These are phyloP conservation scores for Xylocampa areola DNA, from an alignment of 2,888 invertebrate species.

Conservation along the genomic window DNA sequence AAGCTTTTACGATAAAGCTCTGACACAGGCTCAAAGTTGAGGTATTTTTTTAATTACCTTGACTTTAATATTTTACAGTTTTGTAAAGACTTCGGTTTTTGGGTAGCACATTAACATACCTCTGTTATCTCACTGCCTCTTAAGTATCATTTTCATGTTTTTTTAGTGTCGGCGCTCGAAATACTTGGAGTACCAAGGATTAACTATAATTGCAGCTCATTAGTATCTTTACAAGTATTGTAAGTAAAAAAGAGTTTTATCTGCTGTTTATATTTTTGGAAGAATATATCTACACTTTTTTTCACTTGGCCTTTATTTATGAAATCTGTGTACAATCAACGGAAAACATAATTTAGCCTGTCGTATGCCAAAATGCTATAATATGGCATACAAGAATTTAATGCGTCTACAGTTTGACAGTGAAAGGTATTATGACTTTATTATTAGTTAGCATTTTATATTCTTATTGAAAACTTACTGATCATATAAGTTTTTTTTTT, in stretches of 20 bases:
- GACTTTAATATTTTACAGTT: too few species aligned
- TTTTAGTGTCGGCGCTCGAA: constrained; percentile 24
- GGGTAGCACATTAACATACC: constrained; percentile 4
- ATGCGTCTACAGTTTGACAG: too few species aligned
- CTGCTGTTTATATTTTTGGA: constrained; percentile 4
- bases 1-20: background rate
- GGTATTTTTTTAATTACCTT: background rate
- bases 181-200: constrained; percentile 23
- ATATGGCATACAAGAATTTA: too few species aligned
- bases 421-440: too few species aligned
- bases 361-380: too few species aligned
- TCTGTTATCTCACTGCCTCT: constrained; percentile 7
- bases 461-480: too few species aligned
- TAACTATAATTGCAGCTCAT: constrained; percentile 24
- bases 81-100: background rate
- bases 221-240: constrained; percentile 12
- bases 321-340: too few species aligned
- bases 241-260: constrained; percentile 13
- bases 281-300: too few species aligned
- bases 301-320: too few species aligned
- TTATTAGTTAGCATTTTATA: too few species aligned
- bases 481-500: too few species aligned
- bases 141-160: constrained; percentile 20
- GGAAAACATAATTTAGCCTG: too few species aligned
- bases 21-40: background rate